Percentiles rank a stretch among this genome's conserved stretches.
Evolutionary conservation across 2,888 invertebrate species (phyloP).

Genomic region (Nudaria mundana): DNA sequence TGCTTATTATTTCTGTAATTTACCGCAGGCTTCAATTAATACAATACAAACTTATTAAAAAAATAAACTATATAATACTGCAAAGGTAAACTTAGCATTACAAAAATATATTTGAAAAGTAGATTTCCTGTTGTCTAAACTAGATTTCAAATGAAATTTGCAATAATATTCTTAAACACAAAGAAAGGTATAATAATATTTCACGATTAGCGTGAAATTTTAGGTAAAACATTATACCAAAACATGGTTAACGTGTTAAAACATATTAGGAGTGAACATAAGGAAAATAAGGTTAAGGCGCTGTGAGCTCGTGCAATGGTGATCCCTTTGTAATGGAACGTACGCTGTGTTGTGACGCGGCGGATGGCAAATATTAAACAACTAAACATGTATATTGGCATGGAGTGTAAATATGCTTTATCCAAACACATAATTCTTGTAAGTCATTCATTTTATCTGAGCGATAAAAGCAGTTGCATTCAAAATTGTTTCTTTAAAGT

Average conservation of each 20-base stretch:
- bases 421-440: not conserved
- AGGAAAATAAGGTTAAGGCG: constrained; percentile 54
- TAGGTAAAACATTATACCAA: constrained; percentile 49
- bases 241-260: constrained; percentile 50
- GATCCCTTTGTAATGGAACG: constrained; percentile 65
- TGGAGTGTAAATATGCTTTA: not conserved
- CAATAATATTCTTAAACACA: too few species aligned
- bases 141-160: too few species aligned
- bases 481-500: too few species aligned
- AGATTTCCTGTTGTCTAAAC: too few species aligned
- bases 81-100: too few species aligned
- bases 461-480: too few species aligned
- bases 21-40: too few species aligned
- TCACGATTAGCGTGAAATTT: constrained; percentile 26
- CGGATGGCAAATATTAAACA: constrained; percentile 19
- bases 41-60: too few species aligned
- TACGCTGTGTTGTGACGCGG: constrained; percentile 26
- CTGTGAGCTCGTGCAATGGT: constrained; percentile 43
- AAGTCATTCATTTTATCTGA: not conserved
- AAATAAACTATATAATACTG: too few species aligned
- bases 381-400: constrained; percentile 5
- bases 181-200: constrained; percentile 21
- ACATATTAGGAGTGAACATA: constrained; percentile 52
- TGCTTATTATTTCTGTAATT: too few species aligned
- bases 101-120: too few species aligned